These are phyloP conservation scores for Daphoenositta chrysoptera DNA, from an alignment of 2,113 vertebrate species.

Conservation along the genomic window DNA sequence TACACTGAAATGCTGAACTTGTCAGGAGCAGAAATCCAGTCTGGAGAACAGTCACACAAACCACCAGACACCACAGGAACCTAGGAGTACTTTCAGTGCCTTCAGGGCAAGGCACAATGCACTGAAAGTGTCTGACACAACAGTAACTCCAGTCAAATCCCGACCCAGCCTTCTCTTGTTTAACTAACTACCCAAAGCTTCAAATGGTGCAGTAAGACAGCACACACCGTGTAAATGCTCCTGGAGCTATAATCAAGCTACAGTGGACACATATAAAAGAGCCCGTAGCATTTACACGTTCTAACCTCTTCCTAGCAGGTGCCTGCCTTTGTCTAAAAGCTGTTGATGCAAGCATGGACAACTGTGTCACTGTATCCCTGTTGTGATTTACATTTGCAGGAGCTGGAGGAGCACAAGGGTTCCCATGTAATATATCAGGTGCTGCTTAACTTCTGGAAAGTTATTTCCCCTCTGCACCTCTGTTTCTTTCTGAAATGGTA, in stretches of 20 bases:
- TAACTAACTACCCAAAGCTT: not conserved
- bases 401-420: not conserved
- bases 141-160: not conserved
- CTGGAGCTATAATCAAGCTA: not conserved
- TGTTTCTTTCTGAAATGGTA: not conserved
- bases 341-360: not conserved
- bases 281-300: not conserved
- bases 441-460: not conserved
- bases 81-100: not conserved
- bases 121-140: not conserved
- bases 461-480: not conserved
- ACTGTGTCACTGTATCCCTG: not conserved
- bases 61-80: not conserved
- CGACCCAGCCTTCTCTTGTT: not conserved
- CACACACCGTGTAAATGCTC: accelerated
- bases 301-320: not conserved
- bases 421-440: not conserved
- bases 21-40: not conserved
- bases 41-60: not conserved
- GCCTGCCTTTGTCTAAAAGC: not conserved
- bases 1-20: not conserved
- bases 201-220: not conserved
- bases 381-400: accelerated
- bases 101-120: not conserved
- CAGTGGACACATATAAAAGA: not conserved